Base-by-base conservation (phyloP, 2,797 vertebrate species). In the Capromys pilorides region DNA sequence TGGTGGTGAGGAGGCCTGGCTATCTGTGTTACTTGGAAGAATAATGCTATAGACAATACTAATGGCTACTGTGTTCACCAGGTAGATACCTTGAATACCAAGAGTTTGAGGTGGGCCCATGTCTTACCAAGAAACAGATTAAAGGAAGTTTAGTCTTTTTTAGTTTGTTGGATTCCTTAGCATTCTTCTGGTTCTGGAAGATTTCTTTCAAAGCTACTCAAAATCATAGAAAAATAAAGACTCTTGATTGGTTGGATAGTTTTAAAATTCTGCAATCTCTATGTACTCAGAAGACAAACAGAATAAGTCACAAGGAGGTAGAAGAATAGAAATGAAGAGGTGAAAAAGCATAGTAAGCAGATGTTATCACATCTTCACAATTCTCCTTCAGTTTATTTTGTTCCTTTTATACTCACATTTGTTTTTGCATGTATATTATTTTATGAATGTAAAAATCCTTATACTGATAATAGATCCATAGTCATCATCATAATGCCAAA, bases 361-460 rank as follows among this genome's bases (percentile, higher is more conserved):
- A 80, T 8, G 0, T 24, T 75, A 54, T 49, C 66, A 86, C 31
- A 36, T 24, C n/a, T 66, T 45, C 49, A 66, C 6, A 86, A 49
- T 33, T 80, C 5, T 87, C 73, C 81, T 77, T 82, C n/a, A 85
- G 10, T 81, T 61, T n/a, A 85, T 79, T 64, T 45, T 11, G 8
- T 49, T 80, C 82, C 18, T 24, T 92, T 95, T 90, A 39, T 41
- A 82, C 1, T 51, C 21, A 87, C 1, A 33, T 64, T 16, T n/a
- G 69, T 51, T 66, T 85, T 85, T 64, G 26, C 36, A 49, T 88
- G n/a, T 71, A 64, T 71, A 89, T 93, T 73, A 77, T 36, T 85
- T 95, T 86, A 86, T 95, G 24, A 80, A 64, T 88, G 73, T 62
- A 87, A 93, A 75, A 90, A 93, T 61, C 9, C 18, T 61, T 86